Evolutionary conservation across 2,888 invertebrate species (phyloP).

Genomic region (Callinectes sapidus): DNA sequence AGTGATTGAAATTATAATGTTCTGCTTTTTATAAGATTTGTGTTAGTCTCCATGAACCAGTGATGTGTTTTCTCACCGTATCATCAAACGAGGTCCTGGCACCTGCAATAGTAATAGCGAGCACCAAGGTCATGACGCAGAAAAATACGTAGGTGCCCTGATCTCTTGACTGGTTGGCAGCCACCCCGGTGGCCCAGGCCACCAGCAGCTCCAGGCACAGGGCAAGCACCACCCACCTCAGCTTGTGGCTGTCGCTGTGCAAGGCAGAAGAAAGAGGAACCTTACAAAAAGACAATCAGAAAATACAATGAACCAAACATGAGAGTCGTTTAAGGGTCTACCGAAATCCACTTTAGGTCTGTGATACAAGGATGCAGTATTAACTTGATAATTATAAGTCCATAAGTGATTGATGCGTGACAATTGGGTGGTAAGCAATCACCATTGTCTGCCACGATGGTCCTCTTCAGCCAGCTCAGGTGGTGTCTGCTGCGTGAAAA

Average conservation of each 20-base stretch:
- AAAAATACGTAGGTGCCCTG: conserved; percentile 47
- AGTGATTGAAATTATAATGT: neutral
- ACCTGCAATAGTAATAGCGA: conserved; percentile 66
- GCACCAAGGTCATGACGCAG: conserved; percentile 56
- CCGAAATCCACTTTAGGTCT: neutral
- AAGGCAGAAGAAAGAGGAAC: neutral
- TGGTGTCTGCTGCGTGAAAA: conserved; percentile 51
- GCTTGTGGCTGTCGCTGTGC: conserved; percentile 67
- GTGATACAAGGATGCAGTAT: neutral
- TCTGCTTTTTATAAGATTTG: neutral
- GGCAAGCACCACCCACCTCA: conserved; percentile 70
- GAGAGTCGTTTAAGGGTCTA: no score
- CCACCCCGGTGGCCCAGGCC: conserved; percentile 58
- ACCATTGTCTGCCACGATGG: conserved; percentile 68
- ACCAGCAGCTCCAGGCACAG: conserved; percentile 58
- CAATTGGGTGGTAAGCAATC: no score
- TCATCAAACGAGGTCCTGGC: conserved; percentile 68
- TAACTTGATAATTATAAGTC: neutral
- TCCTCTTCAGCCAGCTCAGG: conserved; percentile 62
- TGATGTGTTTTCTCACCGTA: conserved; percentile 53
- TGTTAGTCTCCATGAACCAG: neutral
- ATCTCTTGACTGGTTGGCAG: conserved; percentile 44
- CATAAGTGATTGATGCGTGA: neutral
- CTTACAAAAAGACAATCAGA: neutral
- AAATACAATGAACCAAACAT: neutral